These are phyloP conservation scores for Eucidaris tribuloides DNA, from an alignment of 35 echinoderm and acorn worm species.

Conservation along the genomic window DNA sequence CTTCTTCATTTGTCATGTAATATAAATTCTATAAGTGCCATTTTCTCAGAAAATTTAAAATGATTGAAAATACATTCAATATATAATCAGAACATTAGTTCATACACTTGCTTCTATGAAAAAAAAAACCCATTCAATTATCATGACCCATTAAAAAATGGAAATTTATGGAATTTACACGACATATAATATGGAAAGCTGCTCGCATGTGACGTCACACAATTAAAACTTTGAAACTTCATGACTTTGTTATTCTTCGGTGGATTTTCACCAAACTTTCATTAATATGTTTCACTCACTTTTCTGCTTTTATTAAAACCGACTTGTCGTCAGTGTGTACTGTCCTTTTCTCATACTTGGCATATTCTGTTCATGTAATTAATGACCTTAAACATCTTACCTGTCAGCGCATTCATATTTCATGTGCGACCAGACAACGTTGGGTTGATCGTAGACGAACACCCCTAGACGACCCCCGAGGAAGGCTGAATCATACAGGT, in stretches of 20 bases:
- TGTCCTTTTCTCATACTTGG: background rate
- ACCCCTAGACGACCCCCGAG: slow-evolving; percentile 84
- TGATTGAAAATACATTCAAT: too few species aligned
- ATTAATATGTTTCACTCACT: background rate
- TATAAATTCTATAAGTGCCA: too few species aligned
- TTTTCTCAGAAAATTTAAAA: too few species aligned
- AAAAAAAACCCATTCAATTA: too few species aligned
- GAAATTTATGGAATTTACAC: too few species aligned
- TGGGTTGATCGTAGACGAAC: slow-evolving; percentile 70
- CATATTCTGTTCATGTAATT: background rate
- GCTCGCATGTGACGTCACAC: background rate
- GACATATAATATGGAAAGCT: too few species aligned
- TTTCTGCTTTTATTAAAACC: too few species aligned
- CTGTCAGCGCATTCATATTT: slow-evolving; percentile 83
- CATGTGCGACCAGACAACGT: slow-evolving; percentile 79
- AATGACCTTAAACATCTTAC: slow-evolving; percentile 20
- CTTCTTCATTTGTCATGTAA: too few species aligned
- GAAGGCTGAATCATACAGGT: slow-evolving; percentile 79
- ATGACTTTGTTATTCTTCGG: background rate
- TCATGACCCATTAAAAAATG: too few species aligned
- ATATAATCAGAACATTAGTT: too few species aligned
- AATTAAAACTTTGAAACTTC: background rate
- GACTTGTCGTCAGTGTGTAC: too few species aligned
- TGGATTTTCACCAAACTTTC: background rate
- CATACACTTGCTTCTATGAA: too few species aligned